Percentiles rank a stretch among this genome's conserved stretches.
These are phyloP conservation scores for Drosophila serrata DNA, from an alignment of 1,140 invertebrate species.

Conservation along the genomic window DNA sequence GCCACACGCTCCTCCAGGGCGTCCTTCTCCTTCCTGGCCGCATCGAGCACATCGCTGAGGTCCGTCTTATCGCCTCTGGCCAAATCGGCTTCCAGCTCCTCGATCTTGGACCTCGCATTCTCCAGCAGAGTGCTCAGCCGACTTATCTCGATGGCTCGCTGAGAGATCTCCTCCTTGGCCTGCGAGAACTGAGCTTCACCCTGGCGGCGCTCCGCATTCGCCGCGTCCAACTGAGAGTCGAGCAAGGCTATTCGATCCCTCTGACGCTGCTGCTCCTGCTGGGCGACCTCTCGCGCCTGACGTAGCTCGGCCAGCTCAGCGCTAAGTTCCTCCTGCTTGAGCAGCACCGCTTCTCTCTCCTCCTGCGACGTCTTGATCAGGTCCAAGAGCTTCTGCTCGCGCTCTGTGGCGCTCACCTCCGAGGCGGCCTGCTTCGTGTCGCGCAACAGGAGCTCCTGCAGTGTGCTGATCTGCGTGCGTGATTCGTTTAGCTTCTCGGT, in stretches of 20 bases:
- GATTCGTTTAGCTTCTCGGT: constrained; percentile 96
- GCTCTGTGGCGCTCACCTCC: constrained; percentile 89
- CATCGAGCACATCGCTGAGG: constrained; percentile 90
- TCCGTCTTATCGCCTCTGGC: constrained; percentile 88
- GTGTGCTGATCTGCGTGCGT: constrained; percentile 88
- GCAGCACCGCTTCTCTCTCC: constrained; percentile 90
- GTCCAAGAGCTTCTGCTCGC: constrained; percentile 94
- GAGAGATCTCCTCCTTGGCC: constrained; percentile 89
- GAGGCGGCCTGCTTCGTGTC: constrained; percentile 87
- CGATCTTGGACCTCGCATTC: constrained; percentile 91
- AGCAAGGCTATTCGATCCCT: constrained; percentile 89
- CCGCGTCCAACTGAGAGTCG: constrained; percentile 90
- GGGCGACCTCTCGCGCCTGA: constrained; percentile 86
- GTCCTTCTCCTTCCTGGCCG: constrained; percentile 90
- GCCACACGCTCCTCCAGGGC: constrained; percentile 89
- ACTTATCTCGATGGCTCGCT: constrained; percentile 91
- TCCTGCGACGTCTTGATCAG: constrained; percentile 94
- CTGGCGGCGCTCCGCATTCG: constrained; percentile 90
- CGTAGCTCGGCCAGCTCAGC: constrained; percentile 88
- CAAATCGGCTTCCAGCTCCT: constrained; percentile 88
- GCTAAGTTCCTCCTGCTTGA: constrained; percentile 93
- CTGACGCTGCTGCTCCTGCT: constrained; percentile 88
- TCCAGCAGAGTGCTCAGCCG: constrained; percentile 92
- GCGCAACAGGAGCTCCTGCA: constrained; percentile 90
- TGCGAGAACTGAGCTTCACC: constrained; percentile 90